Evolutionary conservation across 2,888 invertebrate genomes (phyloP).

Genomic region (Blomia tropicalis): DNA sequence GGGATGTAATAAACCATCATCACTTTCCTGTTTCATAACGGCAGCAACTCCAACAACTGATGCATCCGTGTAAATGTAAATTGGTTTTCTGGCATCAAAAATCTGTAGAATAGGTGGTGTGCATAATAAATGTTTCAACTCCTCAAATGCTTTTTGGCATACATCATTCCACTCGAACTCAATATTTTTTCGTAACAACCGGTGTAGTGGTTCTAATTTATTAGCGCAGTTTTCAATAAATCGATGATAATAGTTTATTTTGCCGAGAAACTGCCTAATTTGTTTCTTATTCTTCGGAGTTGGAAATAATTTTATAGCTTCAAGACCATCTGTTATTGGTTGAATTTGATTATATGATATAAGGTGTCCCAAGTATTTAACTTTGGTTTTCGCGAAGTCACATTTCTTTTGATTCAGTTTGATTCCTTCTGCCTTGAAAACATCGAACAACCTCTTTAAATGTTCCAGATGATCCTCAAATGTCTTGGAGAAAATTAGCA

Average conservation of each 20-base stretch:
- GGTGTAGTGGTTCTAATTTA: neutral
- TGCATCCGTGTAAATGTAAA: constrained; percentile 5
- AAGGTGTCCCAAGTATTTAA: constrained; percentile 12
- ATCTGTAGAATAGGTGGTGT: constrained; percentile 1
- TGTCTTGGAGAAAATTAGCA: constrained; percentile 1
- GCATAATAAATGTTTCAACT: constrained; percentile 18
- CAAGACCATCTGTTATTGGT: neutral
- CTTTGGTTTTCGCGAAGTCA: neutral
- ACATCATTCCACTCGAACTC: constrained; percentile 7
- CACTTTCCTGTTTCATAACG: constrained; percentile 25
- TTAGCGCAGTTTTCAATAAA: constrained; percentile 13
- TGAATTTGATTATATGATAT: constrained; percentile 6
- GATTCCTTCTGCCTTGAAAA: neutral
- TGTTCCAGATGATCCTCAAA: constrained; percentile 11
- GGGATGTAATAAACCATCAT: constrained; percentile 27
- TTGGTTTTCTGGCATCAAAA: constrained; percentile 4
- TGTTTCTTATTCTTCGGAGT: neutral
- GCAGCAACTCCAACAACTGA: constrained; percentile 18
- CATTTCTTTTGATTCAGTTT: constrained; percentile 21
- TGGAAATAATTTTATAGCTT: constrained; percentile 4
- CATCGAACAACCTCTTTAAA: neutral
- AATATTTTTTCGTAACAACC: neutral
- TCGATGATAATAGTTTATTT: neutral
- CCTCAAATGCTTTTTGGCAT: constrained; percentile 18
- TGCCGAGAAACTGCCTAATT: neutral